These are phyloP conservation scores for Julus scandinavius DNA, from an alignment of 2,888 invertebrate genomes.

Conservation along the genomic window DNA sequence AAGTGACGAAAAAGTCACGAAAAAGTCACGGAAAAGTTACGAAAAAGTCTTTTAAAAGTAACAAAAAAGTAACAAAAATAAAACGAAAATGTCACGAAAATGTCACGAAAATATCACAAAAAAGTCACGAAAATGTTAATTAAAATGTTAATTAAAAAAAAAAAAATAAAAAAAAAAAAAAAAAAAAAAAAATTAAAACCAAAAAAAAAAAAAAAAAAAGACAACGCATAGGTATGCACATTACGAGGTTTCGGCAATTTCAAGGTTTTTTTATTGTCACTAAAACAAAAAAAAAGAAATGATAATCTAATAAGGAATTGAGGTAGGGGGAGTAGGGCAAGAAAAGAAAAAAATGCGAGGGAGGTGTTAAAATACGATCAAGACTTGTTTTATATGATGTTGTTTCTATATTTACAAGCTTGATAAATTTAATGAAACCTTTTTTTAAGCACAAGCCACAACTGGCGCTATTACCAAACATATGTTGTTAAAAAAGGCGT, in stretches of 20 bases:
- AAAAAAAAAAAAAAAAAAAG: not conserved
- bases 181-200: too few species aligned
- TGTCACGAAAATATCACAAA: too few species aligned
- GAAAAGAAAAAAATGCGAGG: not conserved
- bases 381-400: constrained; percentile 39
- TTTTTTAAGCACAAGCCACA: not conserved
- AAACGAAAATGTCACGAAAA: too few species aligned
- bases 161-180: too few species aligned
- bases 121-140: too few species aligned
- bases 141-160: too few species aligned
- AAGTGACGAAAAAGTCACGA: too few species aligned
- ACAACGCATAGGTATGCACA: constrained; percentile 33
- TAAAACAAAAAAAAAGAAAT: not conserved
- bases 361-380: constrained; percentile 26
- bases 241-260: constrained; percentile 42
- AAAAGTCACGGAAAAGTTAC: too few species aligned
- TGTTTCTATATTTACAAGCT: constrained; percentile 39
- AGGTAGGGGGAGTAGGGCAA: constrained; percentile 24
- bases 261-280: constrained; percentile 24
- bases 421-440: constrained; percentile 37
- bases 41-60: too few species aligned
- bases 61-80: too few species aligned
- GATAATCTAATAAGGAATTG: constrained; percentile 39
- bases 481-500: constrained; percentile 35
- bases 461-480: not conserved